These are phyloP conservation scores for Neotoxoptera formosana DNA, from an alignment of 1,140 invertebrate species.

Conservation along the genomic window DNA sequence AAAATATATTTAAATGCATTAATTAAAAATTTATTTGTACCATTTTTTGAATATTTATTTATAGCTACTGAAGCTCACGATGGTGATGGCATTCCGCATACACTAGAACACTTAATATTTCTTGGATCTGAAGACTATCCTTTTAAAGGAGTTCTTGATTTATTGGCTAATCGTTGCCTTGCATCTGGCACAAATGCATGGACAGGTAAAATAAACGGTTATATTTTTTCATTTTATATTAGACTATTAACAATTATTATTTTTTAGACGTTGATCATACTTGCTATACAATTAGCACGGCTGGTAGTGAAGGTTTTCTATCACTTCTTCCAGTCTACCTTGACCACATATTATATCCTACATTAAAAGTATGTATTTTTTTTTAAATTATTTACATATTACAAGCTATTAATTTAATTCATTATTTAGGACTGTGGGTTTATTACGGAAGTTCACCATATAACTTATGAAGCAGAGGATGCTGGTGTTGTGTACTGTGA, in stretches of 20 bases:
- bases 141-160: slow-evolving; percentile 87
- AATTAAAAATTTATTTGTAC: neutral
- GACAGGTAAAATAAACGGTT: slow-evolving; percentile 64
- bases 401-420: slow-evolving; percentile 23
- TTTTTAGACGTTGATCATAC: slow-evolving; percentile 80
- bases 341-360: slow-evolving; percentile 88
- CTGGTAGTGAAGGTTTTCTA: slow-evolving; percentile 85
- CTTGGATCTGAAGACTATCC: slow-evolving; percentile 90
- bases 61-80: slow-evolving; percentile 88
- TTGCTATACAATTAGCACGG: slow-evolving; percentile 86
- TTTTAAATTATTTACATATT: slow-evolving; percentile 13
- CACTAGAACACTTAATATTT: slow-evolving; percentile 91
- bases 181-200: slow-evolving; percentile 91
- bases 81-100: slow-evolving; percentile 92
- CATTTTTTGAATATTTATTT: slow-evolving; percentile 61
- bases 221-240: too few species aligned
- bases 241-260: too few species aligned
- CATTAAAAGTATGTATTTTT: slow-evolving; percentile 70
- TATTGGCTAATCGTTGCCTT: slow-evolving; percentile 86
- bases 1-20: neutral
- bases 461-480: slow-evolving; percentile 86
- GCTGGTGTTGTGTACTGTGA: slow-evolving; percentile 93
- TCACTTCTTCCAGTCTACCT: slow-evolving; percentile 89
- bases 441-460: slow-evolving; percentile 90
- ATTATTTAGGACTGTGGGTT: slow-evolving; percentile 75